Conservation (phyloP, 2,888 invertebrate genomes). For the Stenotaenia linearis region DNA sequence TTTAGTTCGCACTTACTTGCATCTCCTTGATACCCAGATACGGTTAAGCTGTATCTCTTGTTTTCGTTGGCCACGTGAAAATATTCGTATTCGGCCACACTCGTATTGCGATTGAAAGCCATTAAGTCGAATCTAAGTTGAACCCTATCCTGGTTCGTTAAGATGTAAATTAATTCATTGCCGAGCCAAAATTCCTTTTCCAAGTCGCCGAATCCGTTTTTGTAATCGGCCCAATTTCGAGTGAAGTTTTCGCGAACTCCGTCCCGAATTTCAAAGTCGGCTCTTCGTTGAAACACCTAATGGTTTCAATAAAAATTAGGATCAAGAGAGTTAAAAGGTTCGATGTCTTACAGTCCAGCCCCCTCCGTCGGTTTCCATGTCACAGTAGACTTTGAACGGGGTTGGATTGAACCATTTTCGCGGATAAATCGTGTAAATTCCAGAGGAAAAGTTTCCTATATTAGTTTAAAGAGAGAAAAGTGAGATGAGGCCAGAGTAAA, state of each 20-base stretch:
- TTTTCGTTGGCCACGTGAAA: constrained; percentile 36
- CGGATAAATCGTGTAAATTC: no score
- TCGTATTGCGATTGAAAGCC: constrained; percentile 37
- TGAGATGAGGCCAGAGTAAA: no score
- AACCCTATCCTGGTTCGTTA: constrained; percentile 37
- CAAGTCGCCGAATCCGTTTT: background rate
- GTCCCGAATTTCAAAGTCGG: background rate
- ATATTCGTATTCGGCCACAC: constrained; percentile 37
- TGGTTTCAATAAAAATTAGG: no score
- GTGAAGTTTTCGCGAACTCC: background rate
- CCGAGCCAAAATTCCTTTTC: background rate
- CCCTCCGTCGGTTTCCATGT: no score
- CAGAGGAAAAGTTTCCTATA: no score
- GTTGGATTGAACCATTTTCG: no score
- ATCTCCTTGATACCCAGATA: constrained; percentile 37
- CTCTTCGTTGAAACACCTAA: background rate
- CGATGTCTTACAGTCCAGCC: no score
- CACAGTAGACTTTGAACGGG: no score
- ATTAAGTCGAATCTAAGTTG: constrained; percentile 37
- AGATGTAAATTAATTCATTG: constrained; percentile 37
- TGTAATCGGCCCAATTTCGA: background rate
- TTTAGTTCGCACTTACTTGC: constrained; percentile 29
- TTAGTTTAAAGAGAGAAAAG: no score
- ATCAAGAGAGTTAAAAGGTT: no score
- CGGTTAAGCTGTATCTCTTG: constrained; percentile 35